Evolutionary conservation across 1,140 invertebrate genomes (phyloP).

Genomic region (Pristionchus pacificus): DNA sequence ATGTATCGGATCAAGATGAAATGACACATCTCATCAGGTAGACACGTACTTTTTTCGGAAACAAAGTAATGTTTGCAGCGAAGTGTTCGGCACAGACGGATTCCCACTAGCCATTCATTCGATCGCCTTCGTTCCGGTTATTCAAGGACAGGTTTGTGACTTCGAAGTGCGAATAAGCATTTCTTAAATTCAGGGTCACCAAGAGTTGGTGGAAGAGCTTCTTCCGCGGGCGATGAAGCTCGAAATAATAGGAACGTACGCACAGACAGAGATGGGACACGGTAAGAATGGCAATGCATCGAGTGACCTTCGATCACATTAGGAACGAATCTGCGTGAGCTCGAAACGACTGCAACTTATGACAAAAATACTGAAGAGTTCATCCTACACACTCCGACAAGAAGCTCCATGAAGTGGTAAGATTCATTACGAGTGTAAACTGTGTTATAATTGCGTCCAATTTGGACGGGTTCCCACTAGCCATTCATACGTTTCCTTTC

Average conservation of each 20-base stretch:
- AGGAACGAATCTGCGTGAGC: conserved; percentile 80
- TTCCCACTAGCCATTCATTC: conserved; percentile 21
- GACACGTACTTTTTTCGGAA: not conserved
- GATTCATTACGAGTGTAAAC: too few species aligned
- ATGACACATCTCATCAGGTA: conserved; percentile 13
- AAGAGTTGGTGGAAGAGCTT: conserved; percentile 81
- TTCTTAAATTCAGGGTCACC: conserved; percentile 45
- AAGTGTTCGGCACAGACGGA: conserved; percentile 20
- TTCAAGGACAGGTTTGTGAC: conserved; percentile 13
- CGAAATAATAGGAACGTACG: conserved; percentile 83
- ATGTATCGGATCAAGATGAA: conserved; percentile 2
- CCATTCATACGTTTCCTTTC: too few species aligned
- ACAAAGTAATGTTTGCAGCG: conserved; percentile 4
- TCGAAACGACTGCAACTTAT: conserved; percentile 84
- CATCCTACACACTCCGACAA: conserved; percentile 75
- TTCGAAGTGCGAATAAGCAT: too few species aligned
- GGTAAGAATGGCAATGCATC: too few species aligned
- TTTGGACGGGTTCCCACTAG: too few species aligned
- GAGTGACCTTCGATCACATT: too few species aligned
- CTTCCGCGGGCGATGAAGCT: conserved; percentile 76
- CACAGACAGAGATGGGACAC: conserved; percentile 87
- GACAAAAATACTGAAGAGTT: conserved; percentile 77
- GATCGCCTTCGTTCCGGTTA: conserved; percentile 15
- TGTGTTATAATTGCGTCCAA: too few species aligned
- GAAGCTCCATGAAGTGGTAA: conserved; percentile 86